Evolutionary conservation across 2,888 invertebrate species (phyloP), one percentile per base, ranked within the genome.

Genomic region (Sympetrum striolatum): DNA sequence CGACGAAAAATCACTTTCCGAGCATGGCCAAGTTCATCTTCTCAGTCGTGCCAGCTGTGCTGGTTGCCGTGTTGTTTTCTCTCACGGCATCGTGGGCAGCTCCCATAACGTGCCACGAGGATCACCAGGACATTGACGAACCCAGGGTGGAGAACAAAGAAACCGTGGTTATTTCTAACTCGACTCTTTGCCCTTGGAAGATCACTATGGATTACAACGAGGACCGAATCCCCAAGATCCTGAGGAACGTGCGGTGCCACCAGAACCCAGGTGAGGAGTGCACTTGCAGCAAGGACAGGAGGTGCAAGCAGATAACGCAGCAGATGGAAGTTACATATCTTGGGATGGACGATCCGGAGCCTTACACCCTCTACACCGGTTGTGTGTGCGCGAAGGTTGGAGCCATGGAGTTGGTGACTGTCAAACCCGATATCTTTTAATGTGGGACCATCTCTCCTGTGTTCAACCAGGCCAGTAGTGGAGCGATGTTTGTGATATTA

Each of bases 101-200:
- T 8, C 86, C 86, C 14, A 6, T 82, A 18, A 8, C 14, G 31
- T 86, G 86, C 60, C 58, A 86, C 5, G 14, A 25, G 53, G 22
- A 58, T 37, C 12, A n/a, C 37, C n/a, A 31, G 64, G 60, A 18
- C 10, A 18, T 86, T 60, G 22, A 22, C 37, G 86, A 86, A n/a
- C 58, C 86, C 3, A 8, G 22, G 12, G 86, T 31, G 60, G 22
- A 31, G 60, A 60, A 86, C 58, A 86, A 37, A 58, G 60, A 86
- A 18, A 60, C 35, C 1, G 25, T 37, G 1, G 2, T 60, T 0
- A 60, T 35, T n/a, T 12, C 60, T n/a, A 48, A 86, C 6, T 86
- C 86, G 0, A 58, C 86, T 1, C 86, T 86, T 35, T 86, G 86
- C 86, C 86, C 86, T 12, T 86, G 86, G 86, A 86, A 37, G 37